Base-by-base conservation (phyloP, 2,888 invertebrate genomes). In the Cephus rjabovi region DNA sequence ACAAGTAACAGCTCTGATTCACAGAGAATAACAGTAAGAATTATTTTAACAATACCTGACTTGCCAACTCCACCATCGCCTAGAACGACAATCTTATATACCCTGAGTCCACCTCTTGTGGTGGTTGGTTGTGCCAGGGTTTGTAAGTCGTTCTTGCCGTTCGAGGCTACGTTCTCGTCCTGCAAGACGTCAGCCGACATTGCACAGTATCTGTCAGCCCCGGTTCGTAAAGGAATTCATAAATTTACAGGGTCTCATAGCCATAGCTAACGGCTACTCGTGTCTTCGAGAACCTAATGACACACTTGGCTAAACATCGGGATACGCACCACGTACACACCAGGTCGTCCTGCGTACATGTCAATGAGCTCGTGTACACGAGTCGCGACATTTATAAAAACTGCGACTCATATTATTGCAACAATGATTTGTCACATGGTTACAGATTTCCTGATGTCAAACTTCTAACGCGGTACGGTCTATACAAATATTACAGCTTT, bases 1-100 rank as follows among this genome's bases (percentile, higher is more conserved):
- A 56, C 56, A 56, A 40, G 23, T 23, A 2, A 56, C 23, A 56
- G 23, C 23, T 56, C 9, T 56, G 9, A 56, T 56, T 56, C 9
- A 23, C 9, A 56, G 56, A 9, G 23, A 56, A 23, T 2, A 56
- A 23, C 2, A 23, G 23, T 56, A 56, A 23, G 23, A 56, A 56
- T 56, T 4, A 23, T 56, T 56, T 56, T 70, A 74, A 40, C 56
- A 86, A 90, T 92, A 95, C 95, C 96, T 90, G 97, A 97, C 93
- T 98, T 98, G 89, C 98, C 98, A 85, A 98, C 97, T 83, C 97
- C 98, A 74, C 97, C 98, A 92, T 97, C 98, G 75, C 97, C 97
- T 78, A 98, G 93, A 86, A 98, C 97, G 82, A 98, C 98, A 89
- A 97, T 96, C 92, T 97, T 97, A 93, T 97, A 98, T 84, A 97